These are phyloP conservation scores for Brachionus manjavacas DNA, from an alignment of 1,140 invertebrate genomes.

Conservation along the genomic window DNA sequence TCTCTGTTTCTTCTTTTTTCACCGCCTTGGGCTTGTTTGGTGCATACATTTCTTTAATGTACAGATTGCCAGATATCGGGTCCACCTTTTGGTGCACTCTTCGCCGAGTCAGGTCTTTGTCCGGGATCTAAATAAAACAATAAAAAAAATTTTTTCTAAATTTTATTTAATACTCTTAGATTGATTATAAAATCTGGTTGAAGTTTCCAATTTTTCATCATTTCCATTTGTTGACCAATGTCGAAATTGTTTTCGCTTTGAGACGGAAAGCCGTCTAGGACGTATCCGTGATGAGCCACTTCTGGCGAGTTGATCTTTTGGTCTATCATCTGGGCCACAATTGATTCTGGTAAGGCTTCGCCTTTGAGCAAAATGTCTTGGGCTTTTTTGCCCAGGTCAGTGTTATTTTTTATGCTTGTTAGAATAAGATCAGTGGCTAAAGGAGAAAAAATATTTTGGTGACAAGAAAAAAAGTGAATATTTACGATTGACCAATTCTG, in stretches of 20 bases:
- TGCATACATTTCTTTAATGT: conserved; percentile 53
- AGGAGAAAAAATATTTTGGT: not conserved
- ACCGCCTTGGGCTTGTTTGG: conserved; percentile 45
- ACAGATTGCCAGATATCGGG: conserved; percentile 52
- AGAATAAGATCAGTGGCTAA: conserved; percentile 52
- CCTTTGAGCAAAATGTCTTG: conserved; percentile 52
- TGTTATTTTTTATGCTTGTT: conserved; percentile 51
- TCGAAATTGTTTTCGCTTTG: conserved; percentile 51
- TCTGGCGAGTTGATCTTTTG: conserved; percentile 57
- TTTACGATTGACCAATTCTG: conserved; percentile 56
- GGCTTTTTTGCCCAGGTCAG: conserved; percentile 51
- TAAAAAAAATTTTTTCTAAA: not conserved
- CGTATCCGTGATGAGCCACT: conserved; percentile 57
- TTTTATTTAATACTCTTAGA: conserved; percentile 49
- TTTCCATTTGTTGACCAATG: conserved; percentile 54
- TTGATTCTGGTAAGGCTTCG: conserved; percentile 53
- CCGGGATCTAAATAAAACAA: conserved; percentile 50
- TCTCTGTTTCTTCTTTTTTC: conserved; percentile 42
- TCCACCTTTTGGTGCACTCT: conserved; percentile 52
- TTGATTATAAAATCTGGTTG: conserved; percentile 58
- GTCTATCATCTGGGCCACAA: conserved; percentile 54
- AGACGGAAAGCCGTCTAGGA: conserved; percentile 57
- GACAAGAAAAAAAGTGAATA: not conserved
- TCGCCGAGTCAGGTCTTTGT: conserved; percentile 52
- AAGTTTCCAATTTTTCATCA: conserved; percentile 56